phyloP scores from a whole-genome alignment of 2,113 vertebrate species.

The Pica pica region DNA sequence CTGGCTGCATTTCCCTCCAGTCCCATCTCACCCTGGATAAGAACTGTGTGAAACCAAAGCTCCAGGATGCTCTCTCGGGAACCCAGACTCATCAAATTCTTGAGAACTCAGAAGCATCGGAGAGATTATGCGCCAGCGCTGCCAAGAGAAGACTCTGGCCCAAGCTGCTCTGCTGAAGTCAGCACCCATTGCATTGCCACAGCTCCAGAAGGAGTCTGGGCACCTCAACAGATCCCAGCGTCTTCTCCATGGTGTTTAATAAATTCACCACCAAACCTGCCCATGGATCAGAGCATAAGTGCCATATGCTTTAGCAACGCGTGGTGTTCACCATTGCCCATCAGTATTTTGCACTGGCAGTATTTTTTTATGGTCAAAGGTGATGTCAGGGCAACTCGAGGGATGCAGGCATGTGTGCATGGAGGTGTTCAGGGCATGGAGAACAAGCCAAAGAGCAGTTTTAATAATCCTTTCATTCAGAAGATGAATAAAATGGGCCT shows the following conservation, averaged over 20 bases:
- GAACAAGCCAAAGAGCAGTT: not conserved
- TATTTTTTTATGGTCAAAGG: not conserved
- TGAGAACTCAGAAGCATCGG: not conserved
- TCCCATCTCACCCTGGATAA: not conserved
- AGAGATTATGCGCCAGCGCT: not conserved
- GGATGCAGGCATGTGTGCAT: not conserved
- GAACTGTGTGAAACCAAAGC: not conserved
- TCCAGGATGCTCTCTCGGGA: not conserved
- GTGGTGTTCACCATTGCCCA: fast-evolving
- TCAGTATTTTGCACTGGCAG: not conserved
- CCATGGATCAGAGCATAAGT: not conserved
- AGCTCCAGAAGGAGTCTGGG: not conserved
- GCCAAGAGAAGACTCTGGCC: not conserved
- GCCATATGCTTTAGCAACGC: fast-evolving
- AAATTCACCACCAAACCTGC: not conserved
- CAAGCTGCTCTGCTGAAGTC: conserved; percentile 11
- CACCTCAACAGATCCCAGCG: not conserved
- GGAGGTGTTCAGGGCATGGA: not conserved
- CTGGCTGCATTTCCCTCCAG: not conserved
- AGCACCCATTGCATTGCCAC: not conserved
- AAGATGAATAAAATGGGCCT: conserved; percentile 11
- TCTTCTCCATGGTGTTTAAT: not conserved
- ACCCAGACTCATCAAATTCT: not conserved
- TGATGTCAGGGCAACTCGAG: not conserved
- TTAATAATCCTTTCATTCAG: conserved; percentile 21